phyloP scores from a whole-genome alignment of 2,888 invertebrate species.

The Trichogramma dendrolimi region DNA sequence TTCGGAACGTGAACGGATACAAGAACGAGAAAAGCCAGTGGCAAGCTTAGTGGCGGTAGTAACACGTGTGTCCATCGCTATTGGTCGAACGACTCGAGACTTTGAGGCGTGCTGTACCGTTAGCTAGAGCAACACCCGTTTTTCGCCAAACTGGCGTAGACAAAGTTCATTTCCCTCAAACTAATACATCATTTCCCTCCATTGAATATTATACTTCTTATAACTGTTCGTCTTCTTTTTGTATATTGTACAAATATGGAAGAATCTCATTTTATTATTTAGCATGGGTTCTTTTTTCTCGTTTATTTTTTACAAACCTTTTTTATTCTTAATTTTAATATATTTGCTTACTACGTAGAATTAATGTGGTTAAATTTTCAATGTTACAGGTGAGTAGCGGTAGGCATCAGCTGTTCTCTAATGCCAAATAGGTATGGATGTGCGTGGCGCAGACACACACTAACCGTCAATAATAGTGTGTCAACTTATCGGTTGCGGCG shows the following conservation, averaged over 20 bases:
- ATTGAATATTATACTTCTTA: too few relatives aligned
- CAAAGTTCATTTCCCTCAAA: constrained; percentile 23
- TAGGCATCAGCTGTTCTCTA: constrained; percentile 51
- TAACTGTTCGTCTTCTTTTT: too few relatives aligned
- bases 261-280: constrained; percentile 21
- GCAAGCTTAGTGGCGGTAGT: background rate
- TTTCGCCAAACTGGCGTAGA: constrained; percentile 28
- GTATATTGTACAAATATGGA: background rate
- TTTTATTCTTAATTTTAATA: background rate
- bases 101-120: too few relatives aligned
- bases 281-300: background rate
- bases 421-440: constrained; percentile 54
- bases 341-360: background rate
- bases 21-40: background rate
- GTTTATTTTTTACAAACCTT: background rate
- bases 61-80: too few relatives aligned
- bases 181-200: constrained; percentile 21
- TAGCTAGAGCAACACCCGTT: background rate
- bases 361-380: constrained; percentile 8
- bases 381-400: constrained; percentile 52
- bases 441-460: constrained; percentile 39
- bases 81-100: too few relatives aligned
- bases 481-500: constrained; percentile 52
- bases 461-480: constrained; percentile 42
- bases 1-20: background rate